Percentiles rank a stretch among this genome's conserved stretches.
These are phyloP conservation scores for Gasterosteus aculeatus DNA, from an alignment of 2,113 vertebrate species.

Conservation along the genomic window DNA sequence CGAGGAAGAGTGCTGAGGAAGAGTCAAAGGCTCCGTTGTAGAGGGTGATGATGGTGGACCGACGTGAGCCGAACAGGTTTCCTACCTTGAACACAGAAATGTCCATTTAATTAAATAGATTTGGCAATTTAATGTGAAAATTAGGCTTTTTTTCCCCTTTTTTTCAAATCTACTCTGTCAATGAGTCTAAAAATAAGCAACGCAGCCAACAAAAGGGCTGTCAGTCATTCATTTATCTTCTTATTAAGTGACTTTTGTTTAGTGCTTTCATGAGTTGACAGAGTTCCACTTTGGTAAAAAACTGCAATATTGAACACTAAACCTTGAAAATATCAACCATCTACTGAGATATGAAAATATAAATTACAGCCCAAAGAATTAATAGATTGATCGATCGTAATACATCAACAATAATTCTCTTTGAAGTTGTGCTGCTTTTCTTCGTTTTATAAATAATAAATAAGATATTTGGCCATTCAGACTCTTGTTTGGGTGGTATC, in stretches of 20 bases:
- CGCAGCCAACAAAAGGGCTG: background rate
- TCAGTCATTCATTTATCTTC: background rate
- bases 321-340: background rate
- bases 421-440: background rate
- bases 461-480: background rate
- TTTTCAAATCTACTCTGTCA: background rate
- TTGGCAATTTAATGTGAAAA: background rate
- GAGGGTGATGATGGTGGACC: slow-evolving; percentile 92
- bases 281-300: background rate
- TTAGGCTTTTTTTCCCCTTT: background rate
- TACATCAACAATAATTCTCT: background rate
- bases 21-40: slow-evolving; percentile 96
- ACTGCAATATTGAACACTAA: no score
- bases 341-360: background rate
- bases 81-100: slow-evolving; percentile 81
- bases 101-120: background rate
- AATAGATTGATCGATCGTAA: background rate
- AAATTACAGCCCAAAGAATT: background rate
- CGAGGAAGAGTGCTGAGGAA: slow-evolving; percentile 88
- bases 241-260: background rate
- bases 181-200: background rate
- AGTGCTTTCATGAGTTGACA: background rate
- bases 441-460: background rate
- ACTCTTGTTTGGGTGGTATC: background rate
- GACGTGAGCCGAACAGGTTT: slow-evolving; percentile 89